Percentiles rank a stretch among this genome's conserved stretches.
Evolutionary conservation across 2,797 vertebrate species (phyloP).

Genomic region (Coracias cyanogaster): DNA sequence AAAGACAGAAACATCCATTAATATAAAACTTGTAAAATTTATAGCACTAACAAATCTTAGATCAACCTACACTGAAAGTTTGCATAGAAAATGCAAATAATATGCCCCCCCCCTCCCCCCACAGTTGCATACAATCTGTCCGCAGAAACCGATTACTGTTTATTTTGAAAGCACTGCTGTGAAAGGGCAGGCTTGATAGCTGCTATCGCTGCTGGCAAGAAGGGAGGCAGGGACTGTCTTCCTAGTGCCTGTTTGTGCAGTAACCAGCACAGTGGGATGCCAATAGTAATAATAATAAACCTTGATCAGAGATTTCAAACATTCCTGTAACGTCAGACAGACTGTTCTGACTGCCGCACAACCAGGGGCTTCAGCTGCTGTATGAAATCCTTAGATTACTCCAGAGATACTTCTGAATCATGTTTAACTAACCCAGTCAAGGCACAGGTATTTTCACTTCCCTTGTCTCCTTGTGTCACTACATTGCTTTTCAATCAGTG

Average conservation of each 20-base stretch:
- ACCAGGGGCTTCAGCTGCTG: neutral
- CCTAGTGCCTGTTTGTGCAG: conserved; percentile 16
- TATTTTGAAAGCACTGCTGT: neutral
- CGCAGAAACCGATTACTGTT: neutral
- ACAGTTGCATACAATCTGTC: neutral
- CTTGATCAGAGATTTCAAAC: conserved; percentile 38
- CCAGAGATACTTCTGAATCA: neutral
- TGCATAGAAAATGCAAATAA: neutral
- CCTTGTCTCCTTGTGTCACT: neutral
- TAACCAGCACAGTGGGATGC: neutral
- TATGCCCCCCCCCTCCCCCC: neutral
- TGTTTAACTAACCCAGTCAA: neutral
- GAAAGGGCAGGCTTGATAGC: neutral
- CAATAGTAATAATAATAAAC: conserved; percentile 7
- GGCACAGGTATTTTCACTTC: neutral
- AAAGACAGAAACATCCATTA: neutral
- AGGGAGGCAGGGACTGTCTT: neutral
- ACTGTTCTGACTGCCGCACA: neutral
- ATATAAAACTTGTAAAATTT: neutral
- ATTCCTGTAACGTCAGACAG: neutral
- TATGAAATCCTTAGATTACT: neutral
- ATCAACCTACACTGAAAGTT: neutral
- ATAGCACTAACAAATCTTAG: neutral
- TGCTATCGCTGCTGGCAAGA: neutral
- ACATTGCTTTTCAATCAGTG: neutral